A percentile compares a stretch with the other conserved stretches of the same genome.
Evolutionary conservation across 2,113 vertebrate genomes (phyloP).

Genomic region (Saccopteryx leptura): DNA sequence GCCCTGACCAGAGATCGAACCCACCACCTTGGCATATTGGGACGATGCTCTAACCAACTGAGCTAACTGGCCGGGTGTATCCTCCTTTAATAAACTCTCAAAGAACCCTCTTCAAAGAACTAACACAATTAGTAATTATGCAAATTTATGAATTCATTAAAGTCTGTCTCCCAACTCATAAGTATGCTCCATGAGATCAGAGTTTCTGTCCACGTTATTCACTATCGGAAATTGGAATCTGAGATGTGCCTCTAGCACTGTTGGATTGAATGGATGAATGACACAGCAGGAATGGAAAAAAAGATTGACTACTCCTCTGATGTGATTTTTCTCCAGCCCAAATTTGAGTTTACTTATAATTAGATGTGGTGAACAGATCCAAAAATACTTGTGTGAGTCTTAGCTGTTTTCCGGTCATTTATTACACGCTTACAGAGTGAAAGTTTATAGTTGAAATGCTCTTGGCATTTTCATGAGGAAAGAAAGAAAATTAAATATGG

Average conservation of each 20-base stretch:
- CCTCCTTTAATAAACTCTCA: neutral
- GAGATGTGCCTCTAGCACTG: rapidly evolving
- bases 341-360: neutral
- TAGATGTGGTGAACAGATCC: neutral
- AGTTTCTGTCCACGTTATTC: neutral
- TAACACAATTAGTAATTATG: neutral
- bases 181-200: neutral
- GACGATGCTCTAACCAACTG: too few species aligned
- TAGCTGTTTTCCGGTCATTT: conserved; percentile 12
- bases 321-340: neutral
- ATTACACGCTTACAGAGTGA: neutral
- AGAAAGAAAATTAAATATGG: conserved; percentile 47
- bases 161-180: neutral
- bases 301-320: neutral
- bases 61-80: too few species aligned
- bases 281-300: rapidly evolving
- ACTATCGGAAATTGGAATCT: neutral
- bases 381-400: neutral
- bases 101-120: neutral
- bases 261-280: neutral
- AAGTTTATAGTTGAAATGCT: conserved; percentile 18
- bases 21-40: too few species aligned
- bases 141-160: neutral
- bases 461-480: conserved; percentile 64
- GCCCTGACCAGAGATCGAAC: too few species aligned